phyloP scores from a whole-genome alignment of 2,888 invertebrate genomes.

The Pachycephus smyrnensis region DNA sequence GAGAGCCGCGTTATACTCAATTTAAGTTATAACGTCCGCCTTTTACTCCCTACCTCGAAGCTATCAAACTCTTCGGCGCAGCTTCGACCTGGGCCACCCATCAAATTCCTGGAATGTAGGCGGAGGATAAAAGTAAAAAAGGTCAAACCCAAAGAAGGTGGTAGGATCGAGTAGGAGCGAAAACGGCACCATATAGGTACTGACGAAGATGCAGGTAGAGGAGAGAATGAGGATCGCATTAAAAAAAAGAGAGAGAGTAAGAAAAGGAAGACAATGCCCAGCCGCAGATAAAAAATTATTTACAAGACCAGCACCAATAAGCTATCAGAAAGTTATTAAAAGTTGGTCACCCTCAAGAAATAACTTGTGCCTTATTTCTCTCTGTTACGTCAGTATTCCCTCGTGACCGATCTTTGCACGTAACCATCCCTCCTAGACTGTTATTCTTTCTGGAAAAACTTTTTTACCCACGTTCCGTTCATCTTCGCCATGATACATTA shows the following conservation, averaged over 20 bases:
- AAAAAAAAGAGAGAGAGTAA: neutral
- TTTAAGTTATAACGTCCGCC: neutral
- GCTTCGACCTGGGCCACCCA: neutral
- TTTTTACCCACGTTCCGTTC: neutral
- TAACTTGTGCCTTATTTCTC: slow-evolving; percentile 36
- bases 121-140: neutral
- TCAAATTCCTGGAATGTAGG: neutral
- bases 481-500: neutral
- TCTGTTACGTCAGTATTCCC: slow-evolving; percentile 33
- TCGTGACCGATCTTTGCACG: slow-evolving; percentile 38
- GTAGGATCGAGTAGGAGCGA: neutral
- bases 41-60: neutral
- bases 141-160: neutral
- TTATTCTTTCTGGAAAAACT: neutral
- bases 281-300: slow-evolving; percentile 48
- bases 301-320: slow-evolving; percentile 46
- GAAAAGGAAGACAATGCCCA: slow-evolving; percentile 6
- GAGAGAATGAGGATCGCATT: neutral
- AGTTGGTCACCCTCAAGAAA: slow-evolving; percentile 52
- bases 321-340: slow-evolving; percentile 57
- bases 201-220: neutral
- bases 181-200: neutral
- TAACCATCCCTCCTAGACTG: neutral
- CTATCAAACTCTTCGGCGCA: neutral
- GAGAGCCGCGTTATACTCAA: neutral